Conservation (phyloP, 2,888 invertebrate genomes). For the Chamaedrilus cognettii region DNA sequence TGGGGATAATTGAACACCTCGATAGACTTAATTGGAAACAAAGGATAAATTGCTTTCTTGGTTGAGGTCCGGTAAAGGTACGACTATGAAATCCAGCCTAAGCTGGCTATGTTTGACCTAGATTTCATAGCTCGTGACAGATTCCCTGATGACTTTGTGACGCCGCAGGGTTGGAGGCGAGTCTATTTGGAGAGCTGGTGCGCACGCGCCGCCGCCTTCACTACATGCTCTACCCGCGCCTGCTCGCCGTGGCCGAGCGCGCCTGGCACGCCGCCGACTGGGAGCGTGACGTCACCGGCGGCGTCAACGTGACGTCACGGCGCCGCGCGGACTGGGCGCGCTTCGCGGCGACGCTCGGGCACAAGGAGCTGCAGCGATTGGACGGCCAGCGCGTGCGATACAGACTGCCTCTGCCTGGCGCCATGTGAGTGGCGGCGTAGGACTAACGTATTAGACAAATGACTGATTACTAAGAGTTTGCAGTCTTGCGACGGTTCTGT, state of each 20-base stretch:
- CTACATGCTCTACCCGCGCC: slow-evolving; percentile 33
- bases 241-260: slow-evolving; percentile 50
- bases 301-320: slow-evolving; percentile 44
- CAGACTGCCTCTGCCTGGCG: slow-evolving; percentile 51
- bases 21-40: no score
- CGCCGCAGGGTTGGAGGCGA: slow-evolving; percentile 49
- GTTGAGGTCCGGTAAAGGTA: no score
- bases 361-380: slow-evolving; percentile 47
- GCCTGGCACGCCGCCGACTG: slow-evolving; percentile 54
- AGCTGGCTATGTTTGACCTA: no score
- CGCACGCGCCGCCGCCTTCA: slow-evolving; percentile 17
- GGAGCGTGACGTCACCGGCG: slow-evolving; percentile 46
- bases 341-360: slow-evolving; percentile 47
- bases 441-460: no score
- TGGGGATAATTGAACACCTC: no score
- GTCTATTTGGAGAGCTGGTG: slow-evolving; percentile 50
- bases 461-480: no score
- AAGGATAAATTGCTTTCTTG: no score
- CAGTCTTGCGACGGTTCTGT: no score
- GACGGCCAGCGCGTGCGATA: slow-evolving; percentile 45
- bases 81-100: no score
- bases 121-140: background rate
- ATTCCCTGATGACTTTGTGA: background rate
- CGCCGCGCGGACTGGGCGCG: slow-evolving; percentile 44
- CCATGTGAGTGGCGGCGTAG: slow-evolving; percentile 42